Evolutionary conservation across 1,140 invertebrate species (phyloP).

Genomic region (Drosophila ananassae): DNA sequence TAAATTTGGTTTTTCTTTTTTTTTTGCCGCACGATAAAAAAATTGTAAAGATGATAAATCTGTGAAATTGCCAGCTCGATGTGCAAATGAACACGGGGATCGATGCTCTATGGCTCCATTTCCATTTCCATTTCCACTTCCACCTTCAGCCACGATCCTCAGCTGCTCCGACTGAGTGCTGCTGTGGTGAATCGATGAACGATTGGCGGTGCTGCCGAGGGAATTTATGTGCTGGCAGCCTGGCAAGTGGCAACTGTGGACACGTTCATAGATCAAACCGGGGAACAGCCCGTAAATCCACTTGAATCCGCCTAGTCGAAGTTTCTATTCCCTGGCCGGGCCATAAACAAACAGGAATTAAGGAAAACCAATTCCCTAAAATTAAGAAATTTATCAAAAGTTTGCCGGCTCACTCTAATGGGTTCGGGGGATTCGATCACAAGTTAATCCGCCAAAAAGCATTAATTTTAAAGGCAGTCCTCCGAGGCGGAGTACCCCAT

Average conservation of each 20-base stretch:
- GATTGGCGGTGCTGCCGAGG: constrained; percentile 37
- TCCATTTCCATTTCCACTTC: constrained; percentile 28
- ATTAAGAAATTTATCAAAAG: constrained; percentile 41
- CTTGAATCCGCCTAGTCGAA: constrained; percentile 8
- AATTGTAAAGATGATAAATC: constrained; percentile 59
- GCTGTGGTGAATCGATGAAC: constrained; percentile 44
- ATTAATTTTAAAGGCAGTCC: neutral
- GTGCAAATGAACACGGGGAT: constrained; percentile 68
- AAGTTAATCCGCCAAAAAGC: constrained; percentile 33
- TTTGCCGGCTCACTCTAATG: neutral
- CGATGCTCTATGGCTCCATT: constrained; percentile 45
- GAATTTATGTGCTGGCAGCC: constrained; percentile 65
- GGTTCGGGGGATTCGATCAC: constrained; percentile 19
- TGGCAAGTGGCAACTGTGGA: constrained; percentile 62
- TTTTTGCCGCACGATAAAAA: constrained; percentile 45
- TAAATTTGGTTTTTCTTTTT: constrained; percentile 52
- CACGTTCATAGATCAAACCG: constrained; percentile 47
- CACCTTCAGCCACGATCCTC: constrained; percentile 19
- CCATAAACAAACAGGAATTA: constrained; percentile 38
- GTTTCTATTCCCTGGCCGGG: constrained; percentile 22
- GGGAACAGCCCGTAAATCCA: constrained; percentile 6
- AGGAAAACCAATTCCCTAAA: constrained; percentile 39
- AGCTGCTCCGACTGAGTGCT: neutral
- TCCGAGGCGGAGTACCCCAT: constrained; percentile 10
- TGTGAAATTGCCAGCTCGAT: constrained; percentile 52